Base-by-base conservation (phyloP, 2,888 invertebrate genomes). In the Andrena marginata region DNA sequence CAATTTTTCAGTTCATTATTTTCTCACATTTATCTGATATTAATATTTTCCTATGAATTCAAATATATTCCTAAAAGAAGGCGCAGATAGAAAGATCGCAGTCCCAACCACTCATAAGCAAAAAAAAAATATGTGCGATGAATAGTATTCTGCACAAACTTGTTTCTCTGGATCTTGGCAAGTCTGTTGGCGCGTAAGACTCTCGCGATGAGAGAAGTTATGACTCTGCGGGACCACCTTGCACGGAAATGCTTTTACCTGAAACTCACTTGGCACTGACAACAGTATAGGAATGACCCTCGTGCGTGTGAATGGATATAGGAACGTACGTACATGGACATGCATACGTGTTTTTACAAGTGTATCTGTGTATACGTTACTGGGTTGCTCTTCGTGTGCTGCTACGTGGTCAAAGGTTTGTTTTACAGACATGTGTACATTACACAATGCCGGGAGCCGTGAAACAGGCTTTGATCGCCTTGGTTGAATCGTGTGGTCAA, bases 191-290 rank as follows among this genome's bases (percentile, higher is more conserved):
- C 42, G 35, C 60, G 65, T 54, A 74, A 74, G 35, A 33, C 35
- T 26, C 48, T 54, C 16, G 42, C 42, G 5, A 42, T 42, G 35
- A 48, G 64, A 49, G 33, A 64, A 49, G 65, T 51, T 31, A 16
- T 49, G 76, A 63, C 63, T 29, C 49, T n/a, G 23, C 62, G 42
- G 56, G 31, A 68, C 26, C 63, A 59, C 26, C 63, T 80, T 77
- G 82, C 77, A 54, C 33, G 63, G 69, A 67, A 77, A 85, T 74
- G 72, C 77, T 77, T 85, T 83, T 77, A 77, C 70, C 71, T 26
- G 68, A 72, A 35, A 72, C 60, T 85, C 80, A 64, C 82, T 74
- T 85, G 74, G 60, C 49, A 56, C 75, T 64, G 80, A 68, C 82
- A 79, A 35, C 64, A 29, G 62, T 35, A 33, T 62, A 42, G 74